Conservation (phyloP, 2,888 invertebrate species). For the Tanytarsus gracilentus region DNA sequence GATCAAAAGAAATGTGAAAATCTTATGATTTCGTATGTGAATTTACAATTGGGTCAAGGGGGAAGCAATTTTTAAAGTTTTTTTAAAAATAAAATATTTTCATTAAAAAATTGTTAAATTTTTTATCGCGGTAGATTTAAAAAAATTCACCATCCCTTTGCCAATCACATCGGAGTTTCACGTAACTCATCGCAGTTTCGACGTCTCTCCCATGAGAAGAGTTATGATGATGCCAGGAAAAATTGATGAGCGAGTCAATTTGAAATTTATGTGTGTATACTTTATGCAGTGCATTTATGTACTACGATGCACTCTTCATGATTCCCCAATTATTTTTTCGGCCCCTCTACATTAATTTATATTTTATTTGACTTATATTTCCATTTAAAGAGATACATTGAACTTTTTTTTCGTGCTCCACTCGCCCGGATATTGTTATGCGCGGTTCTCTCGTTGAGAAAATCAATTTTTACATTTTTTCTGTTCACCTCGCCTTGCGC, state of each 20-base stretch:
- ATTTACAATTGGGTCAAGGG: no score
- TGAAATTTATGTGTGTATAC: conserved; percentile 7
- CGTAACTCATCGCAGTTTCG: no score
- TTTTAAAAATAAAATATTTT: no score
- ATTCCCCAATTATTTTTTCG: neutral
- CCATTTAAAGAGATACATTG: conserved; percentile 4
- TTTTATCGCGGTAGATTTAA: no score
- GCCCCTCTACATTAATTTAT: neutral
- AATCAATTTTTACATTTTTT: neutral
- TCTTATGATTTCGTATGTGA: no score
- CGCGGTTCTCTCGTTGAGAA: neutral
- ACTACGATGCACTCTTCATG: neutral
- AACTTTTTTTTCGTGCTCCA: neutral
- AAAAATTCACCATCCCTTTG: no score
- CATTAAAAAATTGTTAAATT: no score
- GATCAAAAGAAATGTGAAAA: neutral
- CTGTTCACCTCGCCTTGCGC: neutral
- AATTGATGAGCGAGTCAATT: conserved; percentile 7
- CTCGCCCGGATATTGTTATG: conserved; percentile 2
- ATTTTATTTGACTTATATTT: conserved; percentile 18
- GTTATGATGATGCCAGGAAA: no score
- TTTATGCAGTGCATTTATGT: neutral
- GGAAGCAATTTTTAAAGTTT: no score
- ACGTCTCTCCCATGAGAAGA: no score
- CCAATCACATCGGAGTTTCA: no score